Percentiles rank a stretch among this genome's conserved stretches.
Evolutionary conservation across 1,140 invertebrate genomes (phyloP).

Genomic region (Brachionus asplanchnoidis): DNA sequence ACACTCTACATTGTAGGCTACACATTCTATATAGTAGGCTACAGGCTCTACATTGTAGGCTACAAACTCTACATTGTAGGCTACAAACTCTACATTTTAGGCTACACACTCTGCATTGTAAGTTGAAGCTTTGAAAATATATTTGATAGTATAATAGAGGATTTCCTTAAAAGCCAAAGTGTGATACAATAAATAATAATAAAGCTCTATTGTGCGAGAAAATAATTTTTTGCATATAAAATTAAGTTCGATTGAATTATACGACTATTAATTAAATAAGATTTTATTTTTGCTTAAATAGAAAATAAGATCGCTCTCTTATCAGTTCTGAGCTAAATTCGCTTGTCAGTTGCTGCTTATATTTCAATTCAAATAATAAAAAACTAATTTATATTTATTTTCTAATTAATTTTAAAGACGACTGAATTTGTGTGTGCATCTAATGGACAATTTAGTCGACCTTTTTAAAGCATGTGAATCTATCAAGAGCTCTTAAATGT

Average conservation of each 20-base stretch:
- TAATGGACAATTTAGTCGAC: conserved; percentile 18
- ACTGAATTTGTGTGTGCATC: background rate
- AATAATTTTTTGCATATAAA: background rate
- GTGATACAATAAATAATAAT: background rate
- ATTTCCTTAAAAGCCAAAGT: background rate
- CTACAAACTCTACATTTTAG: background rate
- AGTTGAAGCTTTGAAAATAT: background rate
- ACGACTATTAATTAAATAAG: conserved; percentile 4
- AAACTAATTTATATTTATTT: conserved; percentile 25
- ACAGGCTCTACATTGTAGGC: background rate
- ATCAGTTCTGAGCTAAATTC: background rate
- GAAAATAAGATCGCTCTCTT: background rate
- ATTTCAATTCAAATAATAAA: conserved; percentile 3
- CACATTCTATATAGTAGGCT: background rate
- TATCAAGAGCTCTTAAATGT: background rate
- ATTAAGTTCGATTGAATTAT: background rate
- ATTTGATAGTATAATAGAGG: background rate
- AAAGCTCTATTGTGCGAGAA: background rate
- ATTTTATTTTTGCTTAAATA: background rate
- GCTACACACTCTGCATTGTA: background rate
- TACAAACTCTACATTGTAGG: background rate
- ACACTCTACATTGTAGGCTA: too few relatives aligned
- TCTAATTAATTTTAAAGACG: background rate
- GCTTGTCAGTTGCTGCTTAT: conserved; percentile 13
- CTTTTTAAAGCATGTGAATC: conserved; percentile 17